Conservation (phyloP, 2,888 invertebrate genomes). For the Trichopria drosophilae region DNA sequence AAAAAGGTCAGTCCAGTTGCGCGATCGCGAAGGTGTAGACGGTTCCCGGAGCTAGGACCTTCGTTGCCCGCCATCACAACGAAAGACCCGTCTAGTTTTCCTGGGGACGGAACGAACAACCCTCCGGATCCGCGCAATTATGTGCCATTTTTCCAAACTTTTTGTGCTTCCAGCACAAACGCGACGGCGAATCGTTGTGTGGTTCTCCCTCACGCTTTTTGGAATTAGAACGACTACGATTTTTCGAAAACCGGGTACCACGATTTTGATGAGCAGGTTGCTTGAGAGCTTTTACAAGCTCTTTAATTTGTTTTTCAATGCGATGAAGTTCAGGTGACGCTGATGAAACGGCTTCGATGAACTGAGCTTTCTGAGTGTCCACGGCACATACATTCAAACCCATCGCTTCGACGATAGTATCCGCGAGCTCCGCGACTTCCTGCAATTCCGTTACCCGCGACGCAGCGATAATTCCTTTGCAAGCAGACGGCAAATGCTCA, state of each 20-base stretch:
- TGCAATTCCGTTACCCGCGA: conserved; percentile 9
- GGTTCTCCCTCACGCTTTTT: too few relatives aligned
- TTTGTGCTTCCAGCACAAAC: conserved; percentile 13
- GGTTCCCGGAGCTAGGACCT: background rate
- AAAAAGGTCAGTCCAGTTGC: too few relatives aligned
- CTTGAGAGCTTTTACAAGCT: too few relatives aligned
- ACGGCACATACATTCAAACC: too few relatives aligned
- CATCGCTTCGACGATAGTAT: conserved; percentile 2
- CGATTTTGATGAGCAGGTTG: too few relatives aligned
- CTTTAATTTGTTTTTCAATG: background rate
- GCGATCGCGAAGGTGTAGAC: too few relatives aligned
- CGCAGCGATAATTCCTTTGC: conserved; percentile 8
- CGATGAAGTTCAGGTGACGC: too few relatives aligned
- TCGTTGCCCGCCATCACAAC: background rate
- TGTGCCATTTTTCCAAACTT: conserved; percentile 19
- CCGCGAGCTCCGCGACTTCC: conserved; percentile 14
- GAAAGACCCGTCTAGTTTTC: conserved; percentile 7
- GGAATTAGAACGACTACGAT: too few relatives aligned
- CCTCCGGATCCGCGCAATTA: conserved; percentile 19
- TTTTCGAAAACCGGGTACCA: too few relatives aligned
- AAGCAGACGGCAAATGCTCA: conserved; percentile 15
- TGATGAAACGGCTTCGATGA: too few relatives aligned
- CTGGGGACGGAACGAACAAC: background rate
- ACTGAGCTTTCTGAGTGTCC: too few relatives aligned
- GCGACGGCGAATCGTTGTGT: too few relatives aligned